Conservation (phyloP, 2,888 invertebrate genomes). For the Drosophila bunnanda region DNA sequence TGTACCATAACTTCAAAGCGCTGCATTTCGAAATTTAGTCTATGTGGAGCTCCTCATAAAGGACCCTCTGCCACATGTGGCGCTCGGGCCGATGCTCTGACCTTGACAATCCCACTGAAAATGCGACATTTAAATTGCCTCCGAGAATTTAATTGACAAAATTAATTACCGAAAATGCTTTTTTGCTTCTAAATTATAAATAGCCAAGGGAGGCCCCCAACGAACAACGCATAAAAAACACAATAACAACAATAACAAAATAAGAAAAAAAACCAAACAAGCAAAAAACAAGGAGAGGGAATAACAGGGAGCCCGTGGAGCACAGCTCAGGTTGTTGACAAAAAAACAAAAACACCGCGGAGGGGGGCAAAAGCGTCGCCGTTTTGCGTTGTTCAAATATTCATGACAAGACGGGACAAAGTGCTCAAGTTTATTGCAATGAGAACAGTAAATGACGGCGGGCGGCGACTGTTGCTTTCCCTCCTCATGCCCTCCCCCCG, state of each 20-base stretch:
- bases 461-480: conserved; percentile 31
- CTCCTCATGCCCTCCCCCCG: not conserved
- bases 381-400: conserved; percentile 73
- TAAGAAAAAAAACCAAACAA: conserved; percentile 19
- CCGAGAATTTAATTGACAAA: conserved; percentile 43
- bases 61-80: conserved; percentile 20
- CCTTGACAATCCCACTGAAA: conserved; percentile 4
- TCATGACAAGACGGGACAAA: conserved; percentile 75
- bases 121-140: conserved; percentile 19
- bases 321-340: conserved; percentile 45
- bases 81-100: conserved; percentile 5
- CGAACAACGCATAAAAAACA: conserved; percentile 23
- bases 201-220: conserved; percentile 35
- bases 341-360: conserved; percentile 23
- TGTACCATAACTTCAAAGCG: conserved; percentile 8
- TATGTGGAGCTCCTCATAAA: too few species aligned
- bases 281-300: conserved; percentile 9
- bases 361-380: conserved; percentile 38
- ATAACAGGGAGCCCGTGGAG: conserved; percentile 4
- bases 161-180: conserved; percentile 70
- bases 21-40: conserved; percentile 16
- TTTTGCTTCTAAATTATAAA: conserved; percentile 50
- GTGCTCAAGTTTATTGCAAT: conserved; percentile 77
- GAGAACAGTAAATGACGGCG: conserved; percentile 63
- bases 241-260: conserved; percentile 12